Evolutionary conservation across 1,140 invertebrate genomes (phyloP).

Genomic region (Coptotermes formosanus): DNA sequence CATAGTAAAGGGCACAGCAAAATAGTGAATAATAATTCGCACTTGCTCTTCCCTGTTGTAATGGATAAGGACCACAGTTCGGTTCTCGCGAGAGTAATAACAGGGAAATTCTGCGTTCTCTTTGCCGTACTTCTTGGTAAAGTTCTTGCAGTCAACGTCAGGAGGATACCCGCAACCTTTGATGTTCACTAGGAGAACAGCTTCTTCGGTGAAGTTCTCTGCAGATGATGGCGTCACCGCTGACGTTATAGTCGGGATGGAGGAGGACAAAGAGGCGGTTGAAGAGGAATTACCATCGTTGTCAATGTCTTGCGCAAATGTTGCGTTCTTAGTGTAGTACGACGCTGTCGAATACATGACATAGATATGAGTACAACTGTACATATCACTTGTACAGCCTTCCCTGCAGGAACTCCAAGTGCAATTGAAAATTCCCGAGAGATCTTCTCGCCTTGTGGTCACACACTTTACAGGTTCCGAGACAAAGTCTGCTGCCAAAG

Average conservation of each 20-base stretch:
- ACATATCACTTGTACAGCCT: conserved; percentile 84
- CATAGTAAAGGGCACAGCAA: conserved; percentile 77
- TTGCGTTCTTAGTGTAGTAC: neutral
- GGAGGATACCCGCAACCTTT: conserved; percentile 90
- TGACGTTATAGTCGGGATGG: neutral
- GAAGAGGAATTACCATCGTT: neutral
- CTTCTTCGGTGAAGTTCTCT: conserved; percentile 51
- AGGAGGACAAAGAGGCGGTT: neutral
- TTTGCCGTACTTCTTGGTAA: conserved; percentile 71
- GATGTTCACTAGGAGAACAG: conserved; percentile 72
- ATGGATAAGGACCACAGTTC: conserved; percentile 73
- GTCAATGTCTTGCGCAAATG: conserved; percentile 21
- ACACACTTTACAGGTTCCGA: conserved; percentile 74
- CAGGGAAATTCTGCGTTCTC: conserved; percentile 78
- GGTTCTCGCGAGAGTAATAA: conserved; percentile 79
- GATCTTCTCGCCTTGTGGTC: conserved; percentile 71
- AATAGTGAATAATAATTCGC: conserved; percentile 74
- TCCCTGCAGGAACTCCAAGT: conserved; percentile 84
- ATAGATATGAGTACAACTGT: conserved; percentile 81
- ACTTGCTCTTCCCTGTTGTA: conserved; percentile 78
- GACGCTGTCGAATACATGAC: conserved; percentile 67
- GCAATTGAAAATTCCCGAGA: conserved; percentile 76
- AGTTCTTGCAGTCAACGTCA: conserved; percentile 77
- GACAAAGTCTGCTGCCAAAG: conserved; percentile 78
- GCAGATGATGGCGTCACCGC: neutral